Evolutionary conservation across 1,140 invertebrate species (phyloP).

Genomic region (Pogonognathellus flavescens): DNA sequence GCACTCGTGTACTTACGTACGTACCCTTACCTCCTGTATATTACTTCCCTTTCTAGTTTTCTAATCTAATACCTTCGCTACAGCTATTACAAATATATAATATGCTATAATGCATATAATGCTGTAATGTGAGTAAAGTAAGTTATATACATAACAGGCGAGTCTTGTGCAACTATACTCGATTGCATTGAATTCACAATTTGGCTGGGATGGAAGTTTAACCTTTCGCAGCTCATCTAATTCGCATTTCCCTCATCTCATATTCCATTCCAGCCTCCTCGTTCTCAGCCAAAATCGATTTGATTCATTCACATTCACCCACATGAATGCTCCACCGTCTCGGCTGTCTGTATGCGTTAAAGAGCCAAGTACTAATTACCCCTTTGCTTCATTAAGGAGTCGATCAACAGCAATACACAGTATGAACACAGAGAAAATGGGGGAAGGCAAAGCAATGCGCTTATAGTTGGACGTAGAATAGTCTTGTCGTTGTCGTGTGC

Average conservation of each 20-base stretch:
- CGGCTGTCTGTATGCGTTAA: background rate
- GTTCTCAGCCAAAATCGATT: constrained; percentile 45
- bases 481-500: background rate
- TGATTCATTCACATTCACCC: constrained; percentile 50
- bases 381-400: constrained; percentile 49
- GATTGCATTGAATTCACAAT: constrained; percentile 41
- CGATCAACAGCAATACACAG: constrained; percentile 15
- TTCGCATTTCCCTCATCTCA: constrained; percentile 57
- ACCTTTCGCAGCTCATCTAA: constrained; percentile 49
- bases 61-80: no score
- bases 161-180: background rate
- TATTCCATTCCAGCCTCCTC: constrained; percentile 53
- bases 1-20: background rate
- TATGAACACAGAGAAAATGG: background rate
- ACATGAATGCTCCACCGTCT: constrained; percentile 39
- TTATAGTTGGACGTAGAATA: background rate
- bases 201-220: constrained; percentile 31
- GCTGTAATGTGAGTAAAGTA: no score
- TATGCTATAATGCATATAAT: no score
- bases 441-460: background rate
- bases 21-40: background rate
- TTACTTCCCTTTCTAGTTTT: background rate
- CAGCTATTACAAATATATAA: no score
- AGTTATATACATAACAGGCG: background rate
- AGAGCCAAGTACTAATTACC: constrained; percentile 62